Conservation (phyloP, 2,113 vertebrate genomes). For the Eira barbara region DNA sequence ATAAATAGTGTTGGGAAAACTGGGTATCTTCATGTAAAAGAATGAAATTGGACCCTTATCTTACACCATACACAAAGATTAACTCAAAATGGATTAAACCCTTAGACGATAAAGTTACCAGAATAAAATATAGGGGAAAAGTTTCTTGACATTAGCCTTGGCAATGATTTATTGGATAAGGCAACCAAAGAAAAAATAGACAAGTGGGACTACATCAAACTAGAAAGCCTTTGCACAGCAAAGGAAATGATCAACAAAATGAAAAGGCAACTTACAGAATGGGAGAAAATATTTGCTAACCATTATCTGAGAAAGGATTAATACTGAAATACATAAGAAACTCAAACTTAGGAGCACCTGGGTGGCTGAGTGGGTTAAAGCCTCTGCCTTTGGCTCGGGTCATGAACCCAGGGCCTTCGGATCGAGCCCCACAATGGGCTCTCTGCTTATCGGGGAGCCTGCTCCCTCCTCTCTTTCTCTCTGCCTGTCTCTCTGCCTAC, state of each 20-base stretch:
- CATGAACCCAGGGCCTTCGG: too few relatives aligned
- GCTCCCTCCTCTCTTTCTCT: too few relatives aligned
- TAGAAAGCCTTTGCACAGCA: not conserved
- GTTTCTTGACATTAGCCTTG: not conserved
- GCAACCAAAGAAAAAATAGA: not conserved
- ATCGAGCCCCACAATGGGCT: too few relatives aligned
- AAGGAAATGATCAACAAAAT: not conserved
- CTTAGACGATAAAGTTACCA: not conserved
- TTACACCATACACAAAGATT: not conserved
- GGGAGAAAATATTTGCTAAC: too few relatives aligned
- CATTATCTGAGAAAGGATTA: too few relatives aligned
- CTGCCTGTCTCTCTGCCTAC: too few relatives aligned
- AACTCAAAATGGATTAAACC: not conserved
- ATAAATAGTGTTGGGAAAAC: not conserved
- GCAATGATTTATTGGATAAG: not conserved
- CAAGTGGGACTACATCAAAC: not conserved
- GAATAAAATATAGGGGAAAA: not conserved
- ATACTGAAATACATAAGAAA: too few relatives aligned
- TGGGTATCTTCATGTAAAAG: not conserved
- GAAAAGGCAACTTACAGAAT: too few relatives aligned
- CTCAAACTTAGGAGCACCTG: too few relatives aligned
- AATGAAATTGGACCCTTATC: not conserved
- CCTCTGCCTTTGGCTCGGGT: too few relatives aligned
- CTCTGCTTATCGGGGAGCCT: too few relatives aligned
- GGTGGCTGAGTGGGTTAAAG: too few relatives aligned